phyloP scores from a whole-genome alignment of 2,113 vertebrate genomes.

The Ia io region DNA sequence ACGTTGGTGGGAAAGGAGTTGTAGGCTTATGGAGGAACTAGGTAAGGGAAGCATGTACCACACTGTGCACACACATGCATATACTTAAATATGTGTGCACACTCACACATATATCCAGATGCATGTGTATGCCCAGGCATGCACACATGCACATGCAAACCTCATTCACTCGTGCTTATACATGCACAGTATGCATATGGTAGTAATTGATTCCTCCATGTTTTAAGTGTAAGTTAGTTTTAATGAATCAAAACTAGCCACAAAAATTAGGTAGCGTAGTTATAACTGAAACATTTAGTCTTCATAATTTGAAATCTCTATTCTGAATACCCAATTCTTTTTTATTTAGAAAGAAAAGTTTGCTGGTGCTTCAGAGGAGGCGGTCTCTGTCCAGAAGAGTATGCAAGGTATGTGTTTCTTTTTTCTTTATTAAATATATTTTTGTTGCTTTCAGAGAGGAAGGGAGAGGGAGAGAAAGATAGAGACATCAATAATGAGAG shows the following conservation, averaged over 20 bases:
- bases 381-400: constrained; percentile 83
- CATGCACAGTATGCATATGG: rapidly evolving
- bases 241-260: not conserved
- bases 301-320: not conserved
- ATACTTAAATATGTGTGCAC: not conserved
- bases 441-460: too few species aligned
- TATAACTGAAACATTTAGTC: not conserved
- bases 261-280: not conserved
- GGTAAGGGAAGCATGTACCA: not conserved
- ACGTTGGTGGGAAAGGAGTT: not conserved
- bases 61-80: rapidly evolving
- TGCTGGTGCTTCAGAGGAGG: constrained; percentile 84
- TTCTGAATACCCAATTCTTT: constrained; percentile 14
- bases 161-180: rapidly evolving
- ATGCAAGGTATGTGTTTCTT: constrained; percentile 91
- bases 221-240: not conserved
- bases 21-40: not conserved
- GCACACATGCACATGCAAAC: not conserved
- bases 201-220: not conserved
- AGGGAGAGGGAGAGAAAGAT: too few species aligned
- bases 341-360: constrained; percentile 90
- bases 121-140: not conserved
- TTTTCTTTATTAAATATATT: too few species aligned
- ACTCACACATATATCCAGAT: too few species aligned
- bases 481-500: too few species aligned